These are phyloP conservation scores for Epinotia demarniana DNA, from an alignment of 2,888 invertebrate species.

Conservation along the genomic window DNA sequence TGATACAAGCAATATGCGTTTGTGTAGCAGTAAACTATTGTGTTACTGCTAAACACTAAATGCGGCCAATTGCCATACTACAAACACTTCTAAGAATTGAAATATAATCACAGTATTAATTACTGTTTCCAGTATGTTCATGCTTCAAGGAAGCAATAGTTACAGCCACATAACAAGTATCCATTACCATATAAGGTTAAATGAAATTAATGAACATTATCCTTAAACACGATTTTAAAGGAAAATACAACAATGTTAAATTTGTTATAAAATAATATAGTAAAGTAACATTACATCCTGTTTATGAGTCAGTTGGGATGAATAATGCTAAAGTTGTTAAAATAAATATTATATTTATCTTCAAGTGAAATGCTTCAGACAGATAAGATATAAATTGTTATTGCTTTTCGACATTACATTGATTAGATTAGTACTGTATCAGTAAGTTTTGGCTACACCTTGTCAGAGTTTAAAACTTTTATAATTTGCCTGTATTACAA, in stretches of 20 bases:
- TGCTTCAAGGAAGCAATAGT: constrained; percentile 26
- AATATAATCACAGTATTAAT: constrained; percentile 22
- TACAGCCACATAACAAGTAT: constrained; percentile 3
- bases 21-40: too few species aligned
- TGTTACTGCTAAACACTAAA: too few species aligned
- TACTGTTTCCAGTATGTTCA: constrained; percentile 16
- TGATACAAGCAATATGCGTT: too few species aligned
- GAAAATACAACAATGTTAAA: constrained; percentile 4
- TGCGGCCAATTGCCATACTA: too few species aligned
- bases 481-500: background rate
- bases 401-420: constrained; percentile 43
- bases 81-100: background rate
- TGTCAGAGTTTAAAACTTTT: constrained; percentile 7
- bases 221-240: constrained; percentile 33
- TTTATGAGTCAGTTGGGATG: constrained; percentile 9
- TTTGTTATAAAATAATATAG: background rate
- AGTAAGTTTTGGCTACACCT: constrained; percentile 22
- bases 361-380: constrained; percentile 25
- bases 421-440: constrained; percentile 40
- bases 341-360: background rate
- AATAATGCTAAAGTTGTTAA: constrained; percentile 8
- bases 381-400: constrained; percentile 46
- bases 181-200: constrained; percentile 1
- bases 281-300: constrained; percentile 21
- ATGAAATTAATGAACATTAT: constrained; percentile 5